These are phyloP conservation scores for Scomber japonicus DNA, from an alignment of 2,113 vertebrate genomes.

Conservation along the genomic window DNA sequence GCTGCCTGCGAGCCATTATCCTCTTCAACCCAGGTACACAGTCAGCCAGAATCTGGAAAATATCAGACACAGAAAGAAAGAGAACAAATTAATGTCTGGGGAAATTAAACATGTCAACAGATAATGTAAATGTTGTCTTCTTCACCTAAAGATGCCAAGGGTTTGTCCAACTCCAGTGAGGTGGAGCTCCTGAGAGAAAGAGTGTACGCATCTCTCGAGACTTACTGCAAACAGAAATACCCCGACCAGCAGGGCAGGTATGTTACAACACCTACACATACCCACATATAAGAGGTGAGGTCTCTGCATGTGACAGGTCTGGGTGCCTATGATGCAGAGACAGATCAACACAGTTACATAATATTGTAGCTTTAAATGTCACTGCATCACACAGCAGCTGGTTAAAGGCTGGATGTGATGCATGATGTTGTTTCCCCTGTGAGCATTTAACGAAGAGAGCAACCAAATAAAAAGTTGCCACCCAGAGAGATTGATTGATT, in stretches of 20 bases:
- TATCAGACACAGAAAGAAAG: not conserved
- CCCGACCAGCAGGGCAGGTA: conserved; percentile 92
- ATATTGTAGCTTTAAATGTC: not conserved
- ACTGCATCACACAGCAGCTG: conserved; percentile 1
- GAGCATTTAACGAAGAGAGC: no score
- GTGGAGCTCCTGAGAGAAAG: conserved; percentile 93
- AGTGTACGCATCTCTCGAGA: conserved; percentile 92
- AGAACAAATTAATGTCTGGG: not conserved
- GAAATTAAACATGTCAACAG: not conserved
- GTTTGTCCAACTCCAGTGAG: conserved; percentile 91
- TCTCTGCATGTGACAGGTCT: not conserved
- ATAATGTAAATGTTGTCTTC: conserved; percentile 13
- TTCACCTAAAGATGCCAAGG: conserved; percentile 87
- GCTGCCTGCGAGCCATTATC: conserved; percentile 94
- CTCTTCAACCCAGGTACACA: conserved; percentile 92
- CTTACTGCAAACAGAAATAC: conserved; percentile 96
- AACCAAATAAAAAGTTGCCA: no score
- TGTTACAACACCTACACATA: not conserved
- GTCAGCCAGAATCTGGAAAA: not conserved
- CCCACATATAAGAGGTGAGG: not conserved
- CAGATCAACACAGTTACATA: no score
- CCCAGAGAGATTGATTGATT: no score
- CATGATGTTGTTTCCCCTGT: no score
- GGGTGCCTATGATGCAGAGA: no score
- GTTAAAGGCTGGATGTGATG: no score